Conservation (phyloP, 1,140 invertebrate genomes). For the Eueides isabella region DNA sequence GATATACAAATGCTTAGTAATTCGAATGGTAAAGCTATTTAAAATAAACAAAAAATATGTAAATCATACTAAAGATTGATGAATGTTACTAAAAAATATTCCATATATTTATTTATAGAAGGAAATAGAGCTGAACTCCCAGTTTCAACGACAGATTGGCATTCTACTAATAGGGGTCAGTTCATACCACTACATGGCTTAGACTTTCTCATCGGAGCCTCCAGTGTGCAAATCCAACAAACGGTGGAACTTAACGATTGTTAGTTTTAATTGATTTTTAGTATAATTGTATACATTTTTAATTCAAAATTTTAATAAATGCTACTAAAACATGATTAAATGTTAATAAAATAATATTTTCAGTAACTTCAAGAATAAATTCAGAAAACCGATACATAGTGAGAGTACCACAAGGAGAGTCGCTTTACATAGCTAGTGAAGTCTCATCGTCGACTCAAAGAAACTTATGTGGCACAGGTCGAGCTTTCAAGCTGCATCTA, state of each 20-base stretch:
- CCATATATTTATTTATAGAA: constrained; percentile 35
- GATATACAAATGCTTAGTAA: too few species aligned
- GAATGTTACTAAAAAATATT: too few species aligned
- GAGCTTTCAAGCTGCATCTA: constrained; percentile 84
- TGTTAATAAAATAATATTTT: background rate
- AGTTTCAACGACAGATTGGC: constrained; percentile 81
- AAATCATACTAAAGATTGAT: too few species aligned
- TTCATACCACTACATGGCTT: constrained; percentile 82
- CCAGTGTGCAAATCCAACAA: constrained; percentile 82
- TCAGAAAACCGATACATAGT: constrained; percentile 86
- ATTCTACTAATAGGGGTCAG: constrained; percentile 69
- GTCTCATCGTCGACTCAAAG: constrained; percentile 82
- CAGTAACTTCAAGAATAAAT: constrained; percentile 76
- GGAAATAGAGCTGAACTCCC: constrained; percentile 66
- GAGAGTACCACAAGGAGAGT: constrained; percentile 84
- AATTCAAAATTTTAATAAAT: background rate
- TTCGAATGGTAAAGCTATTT: too few species aligned
- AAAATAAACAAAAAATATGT: too few species aligned
- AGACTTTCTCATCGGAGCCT: constrained; percentile 83
- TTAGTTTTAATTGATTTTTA: constrained; percentile 58
- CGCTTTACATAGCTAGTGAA: constrained; percentile 85
- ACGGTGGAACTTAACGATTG: constrained; percentile 83
- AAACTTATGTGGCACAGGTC: constrained; percentile 83
- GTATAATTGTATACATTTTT: background rate
- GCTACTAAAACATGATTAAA: background rate